These are phyloP conservation scores for Andricus curvator DNA, from an alignment of 2,888 invertebrate species.

Conservation along the genomic window DNA sequence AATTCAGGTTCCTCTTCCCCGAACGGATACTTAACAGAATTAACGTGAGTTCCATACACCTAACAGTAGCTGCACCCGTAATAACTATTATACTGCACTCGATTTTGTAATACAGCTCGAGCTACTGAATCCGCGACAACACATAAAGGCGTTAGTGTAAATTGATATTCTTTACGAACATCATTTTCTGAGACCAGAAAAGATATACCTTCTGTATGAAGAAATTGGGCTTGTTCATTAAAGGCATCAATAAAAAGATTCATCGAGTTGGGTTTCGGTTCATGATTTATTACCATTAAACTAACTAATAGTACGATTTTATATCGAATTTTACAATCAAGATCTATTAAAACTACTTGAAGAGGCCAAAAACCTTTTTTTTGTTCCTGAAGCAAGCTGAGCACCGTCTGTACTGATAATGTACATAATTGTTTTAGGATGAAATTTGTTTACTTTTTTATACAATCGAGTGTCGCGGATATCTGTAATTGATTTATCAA, in stretches of 20 bases:
- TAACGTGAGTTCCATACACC: conserved; percentile 38
- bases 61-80: conserved; percentile 54
- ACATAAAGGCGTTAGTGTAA: conserved; percentile 41
- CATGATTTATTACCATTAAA: too few species aligned
- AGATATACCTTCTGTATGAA: background rate
- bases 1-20: conserved; percentile 25
- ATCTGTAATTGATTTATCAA: too few species aligned
- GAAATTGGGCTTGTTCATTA: background rate
- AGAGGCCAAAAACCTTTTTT: too few species aligned
- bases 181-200: background rate
- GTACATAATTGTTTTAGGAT: conserved; percentile 35
- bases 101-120: conserved; percentile 15
- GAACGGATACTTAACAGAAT: conserved; percentile 23
- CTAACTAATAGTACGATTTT: too few species aligned
- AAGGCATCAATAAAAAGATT: background rate
- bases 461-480: conserved; percentile 26
- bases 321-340: too few species aligned
- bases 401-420: conserved; percentile 32
- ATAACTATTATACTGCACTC: too few species aligned
- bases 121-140: conserved; percentile 51
- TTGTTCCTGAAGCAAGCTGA: too few species aligned
- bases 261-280: too few species aligned
- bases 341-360: too few species aligned
- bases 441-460: background rate
- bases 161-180: background rate